Evolutionary conservation across 2,888 invertebrate species (phyloP).

Genomic region (Ochlodes sylvanus): DNA sequence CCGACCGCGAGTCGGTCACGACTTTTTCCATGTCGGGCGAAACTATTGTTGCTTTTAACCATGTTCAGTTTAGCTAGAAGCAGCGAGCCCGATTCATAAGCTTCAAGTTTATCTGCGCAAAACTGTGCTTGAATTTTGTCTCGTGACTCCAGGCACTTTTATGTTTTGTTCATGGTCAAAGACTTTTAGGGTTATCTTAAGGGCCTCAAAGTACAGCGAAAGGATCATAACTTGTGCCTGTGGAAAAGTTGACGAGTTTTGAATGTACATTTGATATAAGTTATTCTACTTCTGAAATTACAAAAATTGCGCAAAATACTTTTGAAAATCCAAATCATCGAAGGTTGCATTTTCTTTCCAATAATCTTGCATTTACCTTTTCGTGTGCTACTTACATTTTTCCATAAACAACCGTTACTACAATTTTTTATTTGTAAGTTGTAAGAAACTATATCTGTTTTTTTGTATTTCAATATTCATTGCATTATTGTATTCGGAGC

Average conservation of each 20-base stretch:
- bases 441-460: too few relatives aligned
- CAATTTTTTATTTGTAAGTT: too few relatives aligned
- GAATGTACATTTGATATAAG: background rate
- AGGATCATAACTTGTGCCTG: constrained; percentile 12
- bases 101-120: constrained; percentile 40
- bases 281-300: background rate
- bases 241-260: background rate
- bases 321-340: too few relatives aligned
- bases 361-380: too few relatives aligned
- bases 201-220: constrained; percentile 13
- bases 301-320: too few relatives aligned
- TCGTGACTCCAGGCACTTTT: constrained; percentile 35
- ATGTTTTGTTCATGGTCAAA: constrained; percentile 37
- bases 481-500: too few relatives aligned
- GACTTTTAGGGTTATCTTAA: constrained; percentile 28
- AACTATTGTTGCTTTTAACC: constrained; percentile 73
- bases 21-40: constrained; percentile 77
- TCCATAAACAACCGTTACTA: too few relatives aligned
- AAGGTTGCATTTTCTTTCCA: too few relatives aligned
- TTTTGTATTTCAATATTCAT: too few relatives aligned
- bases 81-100: constrained; percentile 51
- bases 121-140: constrained; percentile 36
- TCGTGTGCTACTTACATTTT: too few relatives aligned
- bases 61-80: constrained; percentile 63
- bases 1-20: constrained; percentile 75